Evolutionary conservation across 2,797 vertebrate species (phyloP).

Genomic region (Macropodus opercularis): DNA sequence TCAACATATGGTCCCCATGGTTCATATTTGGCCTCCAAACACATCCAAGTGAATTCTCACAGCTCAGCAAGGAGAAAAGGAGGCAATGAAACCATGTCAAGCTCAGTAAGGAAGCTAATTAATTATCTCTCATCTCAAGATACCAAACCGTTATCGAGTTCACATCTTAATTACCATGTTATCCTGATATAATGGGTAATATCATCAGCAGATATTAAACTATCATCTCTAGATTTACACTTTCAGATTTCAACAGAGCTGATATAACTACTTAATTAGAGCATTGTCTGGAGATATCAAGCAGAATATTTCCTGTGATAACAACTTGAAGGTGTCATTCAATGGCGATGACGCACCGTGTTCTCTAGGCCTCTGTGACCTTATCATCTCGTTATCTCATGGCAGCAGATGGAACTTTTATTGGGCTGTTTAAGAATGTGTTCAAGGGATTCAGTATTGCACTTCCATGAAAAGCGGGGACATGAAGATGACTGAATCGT

Average conservation of each 20-base stretch:
- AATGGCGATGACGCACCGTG: constrained; percentile 19
- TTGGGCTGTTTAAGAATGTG: background rate
- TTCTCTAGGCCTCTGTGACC: background rate
- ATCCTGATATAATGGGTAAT: constrained; percentile 31
- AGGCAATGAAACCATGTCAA: background rate
- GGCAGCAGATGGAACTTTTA: background rate
- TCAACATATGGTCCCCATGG: too few relatives aligned
- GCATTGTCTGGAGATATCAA: background rate
- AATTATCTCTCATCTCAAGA: constrained; percentile 38
- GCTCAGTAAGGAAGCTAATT: constrained; percentile 21
- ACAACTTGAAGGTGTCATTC: constrained; percentile 9
- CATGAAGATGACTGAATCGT: too few relatives aligned
- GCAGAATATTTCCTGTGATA: constrained; percentile 6
- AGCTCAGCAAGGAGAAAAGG: background rate
- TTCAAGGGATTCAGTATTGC: background rate
- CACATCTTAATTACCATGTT: constrained; percentile 42
- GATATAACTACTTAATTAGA: background rate
- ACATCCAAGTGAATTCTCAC: background rate
- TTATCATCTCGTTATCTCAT: constrained; percentile 6
- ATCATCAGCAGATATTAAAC: constrained; percentile 15
- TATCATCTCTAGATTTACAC: constrained; percentile 12
- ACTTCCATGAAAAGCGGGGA: background rate
- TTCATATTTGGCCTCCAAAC: background rate
- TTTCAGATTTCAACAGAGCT: background rate
- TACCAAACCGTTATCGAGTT: constrained; percentile 24